Conservation (phyloP, 2,113 vertebrate species). For the Myxocyprinus asiaticus region DNA sequence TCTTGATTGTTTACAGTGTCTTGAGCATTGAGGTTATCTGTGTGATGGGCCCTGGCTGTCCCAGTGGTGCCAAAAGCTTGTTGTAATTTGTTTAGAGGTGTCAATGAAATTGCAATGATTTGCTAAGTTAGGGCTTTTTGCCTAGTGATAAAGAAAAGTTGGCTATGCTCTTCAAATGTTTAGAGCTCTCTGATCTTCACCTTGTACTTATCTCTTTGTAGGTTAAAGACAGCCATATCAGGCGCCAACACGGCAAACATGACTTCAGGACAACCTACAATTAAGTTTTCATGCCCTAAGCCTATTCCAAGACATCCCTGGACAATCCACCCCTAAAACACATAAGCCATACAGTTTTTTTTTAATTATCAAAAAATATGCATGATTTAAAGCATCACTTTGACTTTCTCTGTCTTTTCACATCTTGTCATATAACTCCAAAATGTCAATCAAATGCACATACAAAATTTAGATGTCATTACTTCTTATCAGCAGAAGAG, state of each 20-base stretch:
- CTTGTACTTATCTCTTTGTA: slow-evolving; percentile 8
- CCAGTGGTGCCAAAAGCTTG: no score
- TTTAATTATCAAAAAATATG: not conserved
- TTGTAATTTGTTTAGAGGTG: no score
- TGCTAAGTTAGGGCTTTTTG: no score
- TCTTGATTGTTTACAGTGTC: not conserved
- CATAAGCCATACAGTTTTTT: not conserved
- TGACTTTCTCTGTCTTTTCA: not conserved
- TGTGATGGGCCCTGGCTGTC: not conserved
- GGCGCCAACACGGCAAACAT: slow-evolving; percentile 20
- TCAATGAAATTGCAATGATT: no score
- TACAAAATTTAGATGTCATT: not conserved
- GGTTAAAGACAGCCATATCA: slow-evolving; percentile 53
- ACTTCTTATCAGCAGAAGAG: not conserved
- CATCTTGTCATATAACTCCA: not conserved
- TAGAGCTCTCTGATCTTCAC: not conserved
- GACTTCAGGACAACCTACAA: slow-evolving; percentile 53
- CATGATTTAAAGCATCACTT: not conserved
- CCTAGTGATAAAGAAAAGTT: no score
- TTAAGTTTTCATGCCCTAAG: slow-evolving; percentile 40
- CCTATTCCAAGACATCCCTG: not conserved
- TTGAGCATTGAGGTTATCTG: not conserved
- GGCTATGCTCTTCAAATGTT: no score
- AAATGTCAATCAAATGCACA: not conserved
- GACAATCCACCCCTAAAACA: not conserved